Conservation (phyloP, 2,888 invertebrate species). For the Orthosia cruda region DNA sequence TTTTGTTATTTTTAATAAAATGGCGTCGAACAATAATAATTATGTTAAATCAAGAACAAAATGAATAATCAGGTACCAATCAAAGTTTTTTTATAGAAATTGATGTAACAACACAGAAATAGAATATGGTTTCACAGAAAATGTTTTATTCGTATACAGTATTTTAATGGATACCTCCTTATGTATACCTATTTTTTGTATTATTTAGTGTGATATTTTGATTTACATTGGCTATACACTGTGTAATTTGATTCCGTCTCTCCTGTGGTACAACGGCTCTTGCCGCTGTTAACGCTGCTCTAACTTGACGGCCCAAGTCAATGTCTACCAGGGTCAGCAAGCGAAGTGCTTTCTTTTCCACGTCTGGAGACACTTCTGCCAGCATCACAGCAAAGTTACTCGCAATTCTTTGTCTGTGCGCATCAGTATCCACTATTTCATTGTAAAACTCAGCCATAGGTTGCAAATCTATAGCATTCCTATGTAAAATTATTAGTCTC, state of each 20-base stretch:
- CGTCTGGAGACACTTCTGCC: constrained; percentile 30
- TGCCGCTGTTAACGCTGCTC: constrained; percentile 62
- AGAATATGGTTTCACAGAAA: too few species aligned
- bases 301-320: constrained; percentile 93
- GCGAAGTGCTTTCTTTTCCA: constrained; percentile 90
- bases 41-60: neutral
- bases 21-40: too few species aligned
- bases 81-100: neutral
- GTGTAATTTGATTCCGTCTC: constrained; percentile 21
- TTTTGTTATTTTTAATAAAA: too few species aligned
- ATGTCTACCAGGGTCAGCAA: constrained; percentile 95
- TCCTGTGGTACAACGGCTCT: constrained; percentile 24
- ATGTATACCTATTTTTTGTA: constrained; percentile 23
- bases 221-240: constrained; percentile 45
- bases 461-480: constrained; percentile 76
- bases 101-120: neutral
- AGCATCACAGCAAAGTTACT: constrained; percentile 50
- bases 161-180: constrained; percentile 5
- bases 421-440: constrained; percentile 75
- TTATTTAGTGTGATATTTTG: neutral
- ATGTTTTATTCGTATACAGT: neutral
- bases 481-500: constrained; percentile 70
- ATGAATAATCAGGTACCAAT: neutral
- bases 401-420: constrained; percentile 63
- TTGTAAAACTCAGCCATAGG: constrained; percentile 95